phyloP scores from a whole-genome alignment of 2,113 vertebrate species.

The Marcusenius ussheri region DNA sequence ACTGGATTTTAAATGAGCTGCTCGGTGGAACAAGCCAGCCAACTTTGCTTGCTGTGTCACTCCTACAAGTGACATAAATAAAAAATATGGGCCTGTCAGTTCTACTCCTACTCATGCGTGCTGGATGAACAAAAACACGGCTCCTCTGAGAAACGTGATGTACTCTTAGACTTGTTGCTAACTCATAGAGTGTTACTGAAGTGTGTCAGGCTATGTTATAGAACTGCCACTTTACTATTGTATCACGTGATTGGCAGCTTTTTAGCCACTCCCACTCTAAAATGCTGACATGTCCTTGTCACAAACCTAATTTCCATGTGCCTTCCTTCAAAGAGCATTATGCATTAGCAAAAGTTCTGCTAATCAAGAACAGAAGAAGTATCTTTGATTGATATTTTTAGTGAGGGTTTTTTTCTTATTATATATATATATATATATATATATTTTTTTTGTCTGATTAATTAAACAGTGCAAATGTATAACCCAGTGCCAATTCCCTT shows the following conservation, averaged over 20 bases:
- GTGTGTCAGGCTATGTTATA: not conserved
- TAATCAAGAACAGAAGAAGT: not conserved
- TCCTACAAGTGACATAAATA: not conserved
- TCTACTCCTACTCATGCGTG: not conserved
- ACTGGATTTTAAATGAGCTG: constrained; percentile 4
- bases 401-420: not conserved
- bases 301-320: too few species aligned
- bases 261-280: not conserved
- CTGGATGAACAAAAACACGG: not conserved
- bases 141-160: not conserved
- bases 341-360: not conserved
- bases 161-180: not conserved
- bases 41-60: not conserved
- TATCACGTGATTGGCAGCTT: not conserved
- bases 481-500: not conserved
- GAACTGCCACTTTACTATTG: not conserved
- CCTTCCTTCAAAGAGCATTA: not conserved
- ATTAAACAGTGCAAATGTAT: not conserved
- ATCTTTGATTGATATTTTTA: not conserved
- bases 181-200: not conserved
- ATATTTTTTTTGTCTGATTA: not conserved
- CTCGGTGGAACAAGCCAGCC: not conserved
- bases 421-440: too few species aligned
- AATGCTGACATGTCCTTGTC: not conserved
- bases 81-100: not conserved